These are phyloP conservation scores for Pseudopipra pipra DNA, from an alignment of 2,113 vertebrate species.

Conservation along the genomic window DNA sequence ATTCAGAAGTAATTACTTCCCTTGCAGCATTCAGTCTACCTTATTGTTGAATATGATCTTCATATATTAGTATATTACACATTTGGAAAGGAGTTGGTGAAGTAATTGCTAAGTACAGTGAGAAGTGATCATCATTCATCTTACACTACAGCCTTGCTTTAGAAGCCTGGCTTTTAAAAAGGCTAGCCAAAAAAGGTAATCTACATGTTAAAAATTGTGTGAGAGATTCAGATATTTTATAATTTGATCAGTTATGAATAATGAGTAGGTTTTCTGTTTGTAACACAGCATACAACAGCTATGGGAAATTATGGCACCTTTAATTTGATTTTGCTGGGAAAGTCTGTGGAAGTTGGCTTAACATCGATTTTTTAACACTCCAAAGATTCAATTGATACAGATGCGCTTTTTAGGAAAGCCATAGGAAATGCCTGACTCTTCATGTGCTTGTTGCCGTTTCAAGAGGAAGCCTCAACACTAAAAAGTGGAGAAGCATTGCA, in stretches of 20 bases:
- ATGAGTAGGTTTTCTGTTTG: neutral
- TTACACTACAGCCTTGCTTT: constrained; percentile 22
- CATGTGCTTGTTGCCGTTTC: neutral
- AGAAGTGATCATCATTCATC: neutral
- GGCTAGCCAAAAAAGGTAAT: neutral
- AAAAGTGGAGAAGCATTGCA: neutral
- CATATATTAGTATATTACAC: constrained; percentile 14
- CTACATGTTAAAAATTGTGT: neutral
- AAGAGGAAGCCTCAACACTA: neutral
- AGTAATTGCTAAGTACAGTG: constrained; percentile 17
- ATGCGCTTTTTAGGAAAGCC: neutral
- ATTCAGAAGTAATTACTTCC: constrained; percentile 9
- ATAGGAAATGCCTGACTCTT: neutral
- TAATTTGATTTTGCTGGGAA: constrained; percentile 10
- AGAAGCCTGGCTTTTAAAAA: neutral
- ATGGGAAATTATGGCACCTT: constrained; percentile 17
- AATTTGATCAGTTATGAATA: neutral
- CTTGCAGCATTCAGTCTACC: neutral
- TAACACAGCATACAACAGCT: neutral
- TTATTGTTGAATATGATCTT: constrained; percentile 5
- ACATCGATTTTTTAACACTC: neutral
- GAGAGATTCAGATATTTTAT: neutral
- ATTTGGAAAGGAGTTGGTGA: constrained; percentile 24
- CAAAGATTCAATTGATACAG: neutral
- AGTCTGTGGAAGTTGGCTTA: constrained; percentile 15